Evolutionary conservation across 1,140 invertebrate genomes (phyloP), one percentile per base, ranked within the genome.

Genomic region (Hyposmocoma kahamanoa): DNA sequence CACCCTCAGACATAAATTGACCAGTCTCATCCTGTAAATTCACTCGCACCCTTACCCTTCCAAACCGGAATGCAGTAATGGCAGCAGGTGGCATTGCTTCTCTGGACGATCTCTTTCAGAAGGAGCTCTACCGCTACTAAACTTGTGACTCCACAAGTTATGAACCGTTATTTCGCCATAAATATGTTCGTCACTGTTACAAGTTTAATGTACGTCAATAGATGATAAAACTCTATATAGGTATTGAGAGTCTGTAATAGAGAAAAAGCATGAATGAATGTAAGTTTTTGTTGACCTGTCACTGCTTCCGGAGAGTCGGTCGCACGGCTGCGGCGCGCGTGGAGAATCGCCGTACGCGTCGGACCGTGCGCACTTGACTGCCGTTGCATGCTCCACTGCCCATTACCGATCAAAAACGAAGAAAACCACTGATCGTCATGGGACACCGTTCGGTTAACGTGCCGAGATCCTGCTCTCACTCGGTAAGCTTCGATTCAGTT

Each of bases 231-330:
- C n/a, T n/a, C n/a, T n/a, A n/a, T n/a, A n/a, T n/a, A n/a, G n/a
- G n/a, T n/a, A n/a, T n/a, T n/a, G n/a, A n/a, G 11, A 26, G 24
- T 26, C 24, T 26, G 11, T 26, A 26, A 17, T 36, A 36, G 32
- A 36, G 18, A 36, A 36, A 36, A 36, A 36, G 32, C 64, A 75
- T 80, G 76, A 80, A 81, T 82, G 76, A 79, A 79, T 72, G 66
- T 75, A 53, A 71, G 65, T 81, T 84, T 84, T 84, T 82, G 77
- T 84, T 70, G 48, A 74, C 75, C 76, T 80, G 76, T 82, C 78
- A 70, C 67, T 75, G 56, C 81, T 84, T 82, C 78, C 81, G 76
- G 76, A 71, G 62, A 51, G 53, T 51, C 64, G 72, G 72, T 80
- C 68, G 72, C 67, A 76, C 75, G 73, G 64, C 58, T 51, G 57